Conservation (phyloP, 2,888 invertebrate species). For the Ischnus inquisitorius region DNA sequence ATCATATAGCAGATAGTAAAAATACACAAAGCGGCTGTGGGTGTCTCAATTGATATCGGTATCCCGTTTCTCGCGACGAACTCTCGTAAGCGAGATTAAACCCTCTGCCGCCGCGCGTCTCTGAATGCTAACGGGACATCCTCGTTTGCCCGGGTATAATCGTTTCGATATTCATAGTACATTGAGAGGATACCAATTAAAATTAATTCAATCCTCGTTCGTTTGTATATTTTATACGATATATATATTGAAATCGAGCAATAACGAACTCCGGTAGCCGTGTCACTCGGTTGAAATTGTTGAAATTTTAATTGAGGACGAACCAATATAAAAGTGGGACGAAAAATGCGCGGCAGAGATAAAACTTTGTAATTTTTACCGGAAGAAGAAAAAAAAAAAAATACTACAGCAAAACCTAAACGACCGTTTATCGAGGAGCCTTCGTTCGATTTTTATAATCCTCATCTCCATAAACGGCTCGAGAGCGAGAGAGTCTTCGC, state of each 20-base stretch:
- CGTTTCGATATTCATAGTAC: slow-evolving; percentile 54
- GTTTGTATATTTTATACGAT: slow-evolving; percentile 46
- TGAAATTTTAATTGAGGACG: slow-evolving; percentile 38
- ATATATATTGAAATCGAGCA: slow-evolving; percentile 37
- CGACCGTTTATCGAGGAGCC: neutral
- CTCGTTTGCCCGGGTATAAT: slow-evolving; percentile 38
- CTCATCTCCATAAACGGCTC: neutral
- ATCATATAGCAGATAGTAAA: slow-evolving; percentile 1
- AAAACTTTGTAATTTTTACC: neutral
- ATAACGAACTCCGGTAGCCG: slow-evolving; percentile 31
- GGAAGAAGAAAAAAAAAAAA: neutral
- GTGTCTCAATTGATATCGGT: neutral
- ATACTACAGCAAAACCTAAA: neutral
- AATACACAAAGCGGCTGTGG: neutral
- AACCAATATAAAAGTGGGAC: neutral
- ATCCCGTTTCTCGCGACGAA: neutral
- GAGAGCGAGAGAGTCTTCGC: neutral
- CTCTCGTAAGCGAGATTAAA: neutral
- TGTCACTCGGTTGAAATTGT: slow-evolving; percentile 19
- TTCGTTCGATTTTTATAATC: neutral
- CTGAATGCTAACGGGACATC: neutral
- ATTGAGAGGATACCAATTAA: slow-evolving; percentile 59
- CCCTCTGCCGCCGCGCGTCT: neutral
- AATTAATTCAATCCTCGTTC: slow-evolving; percentile 45
- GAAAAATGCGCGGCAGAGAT: neutral